Conservation (phyloP, 2,113 vertebrate species). For the Probosciger aterrimus region DNA sequence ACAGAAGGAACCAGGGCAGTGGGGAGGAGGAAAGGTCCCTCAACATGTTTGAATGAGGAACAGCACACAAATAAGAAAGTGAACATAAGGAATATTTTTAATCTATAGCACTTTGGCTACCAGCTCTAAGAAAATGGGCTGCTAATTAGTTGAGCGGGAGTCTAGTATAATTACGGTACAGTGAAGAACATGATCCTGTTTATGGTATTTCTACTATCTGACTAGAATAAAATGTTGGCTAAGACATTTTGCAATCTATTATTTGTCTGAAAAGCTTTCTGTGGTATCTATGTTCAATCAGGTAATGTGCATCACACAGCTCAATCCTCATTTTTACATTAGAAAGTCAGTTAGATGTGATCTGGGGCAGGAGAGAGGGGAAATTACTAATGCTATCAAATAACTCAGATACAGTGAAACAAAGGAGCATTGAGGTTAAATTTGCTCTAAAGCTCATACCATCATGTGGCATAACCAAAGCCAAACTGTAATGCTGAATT, state of each 20-base stretch:
- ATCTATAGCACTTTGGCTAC: background rate
- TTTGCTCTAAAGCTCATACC: constrained; percentile 36
- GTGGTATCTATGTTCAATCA: background rate
- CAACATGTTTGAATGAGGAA: background rate
- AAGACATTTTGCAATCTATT: background rate
- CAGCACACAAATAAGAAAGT: background rate
- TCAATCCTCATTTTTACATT: background rate
- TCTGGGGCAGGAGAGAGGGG: background rate
- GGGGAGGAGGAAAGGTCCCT: background rate
- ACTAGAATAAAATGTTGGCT: background rate
- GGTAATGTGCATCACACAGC: background rate
- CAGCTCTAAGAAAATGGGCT: background rate
- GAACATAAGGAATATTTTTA: background rate
- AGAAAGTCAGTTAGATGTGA: background rate
- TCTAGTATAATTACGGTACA: background rate
- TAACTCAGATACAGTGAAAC: background rate
- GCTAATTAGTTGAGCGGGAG: background rate
- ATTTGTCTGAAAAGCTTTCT: background rate
- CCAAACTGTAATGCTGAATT: background rate
- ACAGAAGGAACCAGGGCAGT: background rate
- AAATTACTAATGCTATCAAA: background rate
- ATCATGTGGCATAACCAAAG: constrained; percentile 15
- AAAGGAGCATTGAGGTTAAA: background rate
- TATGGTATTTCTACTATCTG: background rate
- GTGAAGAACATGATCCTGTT: background rate